These are phyloP conservation scores for Trididemnum clinides DNA, from an alignment of 23 tunicate genomes.

Conservation along the genomic window DNA sequence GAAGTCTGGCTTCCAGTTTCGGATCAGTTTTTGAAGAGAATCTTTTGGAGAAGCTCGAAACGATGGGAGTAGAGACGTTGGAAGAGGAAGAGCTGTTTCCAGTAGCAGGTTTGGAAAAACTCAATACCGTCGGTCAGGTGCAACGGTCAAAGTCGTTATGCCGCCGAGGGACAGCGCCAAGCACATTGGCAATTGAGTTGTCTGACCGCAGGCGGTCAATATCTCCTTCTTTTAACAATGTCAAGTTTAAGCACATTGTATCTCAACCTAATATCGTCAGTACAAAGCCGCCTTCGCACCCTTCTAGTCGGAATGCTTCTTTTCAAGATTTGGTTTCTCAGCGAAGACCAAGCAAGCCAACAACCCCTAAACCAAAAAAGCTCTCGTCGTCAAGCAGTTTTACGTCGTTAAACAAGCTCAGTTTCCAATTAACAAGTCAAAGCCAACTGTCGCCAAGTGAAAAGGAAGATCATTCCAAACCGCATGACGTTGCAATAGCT, in stretches of 20 bases:
- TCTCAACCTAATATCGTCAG: background rate
- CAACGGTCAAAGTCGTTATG: conserved; percentile 32
- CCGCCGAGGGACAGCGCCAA: conserved; percentile 2
- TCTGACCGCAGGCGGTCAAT: conserved; percentile 32
- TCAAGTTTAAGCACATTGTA: background rate
- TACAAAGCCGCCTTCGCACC: background rate
- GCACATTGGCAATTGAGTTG: background rate
- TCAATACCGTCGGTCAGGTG: background rate
- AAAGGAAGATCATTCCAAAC: too few relatives aligned
- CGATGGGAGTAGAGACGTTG: too few relatives aligned
- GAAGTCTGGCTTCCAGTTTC: conserved; percentile 53
- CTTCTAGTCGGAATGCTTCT: background rate
- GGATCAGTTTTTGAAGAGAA: conserved; percentile 59
- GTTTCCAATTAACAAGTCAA: conserved; percentile 5
- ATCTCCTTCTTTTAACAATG: conserved; percentile 39
- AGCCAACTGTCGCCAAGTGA: too few relatives aligned
- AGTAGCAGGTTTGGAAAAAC: background rate
- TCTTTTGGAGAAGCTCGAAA: background rate
- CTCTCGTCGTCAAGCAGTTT: conserved; percentile 35
- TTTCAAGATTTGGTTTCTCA: background rate
- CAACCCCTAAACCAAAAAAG: conserved; percentile 73
- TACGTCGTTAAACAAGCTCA: conserved; percentile 41
- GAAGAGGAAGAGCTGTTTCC: background rate
- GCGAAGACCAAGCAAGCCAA: conserved; percentile 64
- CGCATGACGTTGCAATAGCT: too few relatives aligned